Percentiles rank a stretch among this genome's conserved stretches.
These are phyloP conservation scores for Scolanthus callimorphus DNA, from an alignment of 92 coral and sea anemone species.

Conservation along the genomic window DNA sequence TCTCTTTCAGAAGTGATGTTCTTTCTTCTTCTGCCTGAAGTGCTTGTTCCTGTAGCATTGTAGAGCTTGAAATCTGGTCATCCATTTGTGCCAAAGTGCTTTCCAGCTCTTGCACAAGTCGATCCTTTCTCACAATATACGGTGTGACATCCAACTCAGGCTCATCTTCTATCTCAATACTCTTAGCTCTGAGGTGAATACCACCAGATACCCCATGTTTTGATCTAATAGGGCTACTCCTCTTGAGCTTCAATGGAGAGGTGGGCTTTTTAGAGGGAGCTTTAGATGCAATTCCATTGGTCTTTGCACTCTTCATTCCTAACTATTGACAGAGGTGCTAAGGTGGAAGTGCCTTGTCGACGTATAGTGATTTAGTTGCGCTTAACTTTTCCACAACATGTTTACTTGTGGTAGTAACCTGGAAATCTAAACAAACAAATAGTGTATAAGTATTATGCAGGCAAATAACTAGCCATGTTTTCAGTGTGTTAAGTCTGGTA, in stretches of 20 bases:
- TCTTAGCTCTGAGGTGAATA: no score
- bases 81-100: constrained; percentile 81
- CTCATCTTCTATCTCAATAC: no score
- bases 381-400: no score
- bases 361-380: no score
- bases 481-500: no score
- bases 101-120: constrained; percentile 80
- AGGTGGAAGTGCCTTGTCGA: no score
- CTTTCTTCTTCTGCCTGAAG: constrained; percentile 62
- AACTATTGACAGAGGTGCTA: no score
- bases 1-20: constrained; percentile 52
- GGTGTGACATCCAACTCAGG: constrained; percentile 59
- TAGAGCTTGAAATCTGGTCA: constrained; percentile 48
- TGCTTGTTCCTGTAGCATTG: constrained; percentile 62
- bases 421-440: no score
- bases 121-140: constrained; percentile 55
- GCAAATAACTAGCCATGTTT: no score
- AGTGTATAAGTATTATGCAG: no score
- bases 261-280: background rate
- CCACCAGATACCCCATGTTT: background rate
- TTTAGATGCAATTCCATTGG: background rate
- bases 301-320: background rate
- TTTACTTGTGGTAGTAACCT: no score
- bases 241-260: background rate
- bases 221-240: background rate